Evolutionary conservation across 2,797 vertebrate species (phyloP).

Genomic region (Peromyscus eremicus): DNA sequence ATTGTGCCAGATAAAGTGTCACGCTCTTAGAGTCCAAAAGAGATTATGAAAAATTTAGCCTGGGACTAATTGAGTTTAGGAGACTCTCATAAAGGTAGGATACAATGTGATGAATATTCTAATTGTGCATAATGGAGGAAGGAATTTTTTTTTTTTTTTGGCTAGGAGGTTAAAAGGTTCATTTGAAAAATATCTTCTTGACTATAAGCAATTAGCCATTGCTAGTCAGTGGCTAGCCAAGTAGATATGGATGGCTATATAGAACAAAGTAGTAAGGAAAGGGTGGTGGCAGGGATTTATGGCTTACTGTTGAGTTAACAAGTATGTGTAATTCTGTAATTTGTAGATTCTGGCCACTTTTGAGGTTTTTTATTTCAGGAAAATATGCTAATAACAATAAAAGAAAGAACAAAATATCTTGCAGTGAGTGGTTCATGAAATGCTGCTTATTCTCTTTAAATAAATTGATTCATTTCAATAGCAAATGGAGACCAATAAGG

Average conservation of each 20-base stretch:
- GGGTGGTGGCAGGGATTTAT: background rate
- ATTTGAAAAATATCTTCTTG: background rate
- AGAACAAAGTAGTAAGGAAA: background rate
- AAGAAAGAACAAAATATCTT: background rate
- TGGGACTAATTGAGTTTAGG: background rate
- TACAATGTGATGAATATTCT: conserved; percentile 38
- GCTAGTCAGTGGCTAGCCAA: background rate
- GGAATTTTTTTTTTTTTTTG: conserved; percentile 46
- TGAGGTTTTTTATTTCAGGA: conserved; percentile 18
- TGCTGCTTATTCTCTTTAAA: conserved; percentile 2
- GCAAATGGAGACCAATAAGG: background rate
- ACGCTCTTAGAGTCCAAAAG: conserved; percentile 50
- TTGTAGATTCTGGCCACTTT: background rate
- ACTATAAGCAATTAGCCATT: conserved; percentile 33
- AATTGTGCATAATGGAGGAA: background rate
- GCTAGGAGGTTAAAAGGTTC: conserved; percentile 28
- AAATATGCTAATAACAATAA: background rate
- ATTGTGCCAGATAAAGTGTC: conserved; percentile 48
- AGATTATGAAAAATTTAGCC: background rate
- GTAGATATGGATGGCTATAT: background rate
- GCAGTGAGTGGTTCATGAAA: conserved; percentile 4
- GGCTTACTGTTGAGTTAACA: background rate
- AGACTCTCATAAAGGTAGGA: background rate
- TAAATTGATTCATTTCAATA: background rate
- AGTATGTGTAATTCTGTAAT: background rate